phyloP scores from a whole-genome alignment of 1,140 invertebrate species.

The Spodoptera litura region DNA sequence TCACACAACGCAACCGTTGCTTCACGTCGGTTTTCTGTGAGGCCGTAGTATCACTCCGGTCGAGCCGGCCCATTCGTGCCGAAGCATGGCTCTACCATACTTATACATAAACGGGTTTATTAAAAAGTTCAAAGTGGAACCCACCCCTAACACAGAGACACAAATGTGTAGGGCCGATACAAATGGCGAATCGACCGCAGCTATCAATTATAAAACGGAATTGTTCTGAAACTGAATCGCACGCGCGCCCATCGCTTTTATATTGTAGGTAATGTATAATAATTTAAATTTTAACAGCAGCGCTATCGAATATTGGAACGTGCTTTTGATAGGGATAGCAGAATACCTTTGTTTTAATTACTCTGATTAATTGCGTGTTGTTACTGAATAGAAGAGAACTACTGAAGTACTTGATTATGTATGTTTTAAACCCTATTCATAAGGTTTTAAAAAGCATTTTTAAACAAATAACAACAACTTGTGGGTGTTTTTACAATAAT shows the following conservation, averaged over 20 bases:
- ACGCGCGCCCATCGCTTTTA: conserved; percentile 51
- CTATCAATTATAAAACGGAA: conserved; percentile 81
- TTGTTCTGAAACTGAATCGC: conserved; percentile 55
- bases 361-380: too few species aligned
- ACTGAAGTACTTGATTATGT: too few species aligned
- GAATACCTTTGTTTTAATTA: neutral
- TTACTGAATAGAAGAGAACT: too few species aligned
- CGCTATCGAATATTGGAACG: conserved; percentile 14
- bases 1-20: too few species aligned
- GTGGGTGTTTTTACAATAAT: too few species aligned
- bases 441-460: too few species aligned
- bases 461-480: too few species aligned
- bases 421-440: too few species aligned
- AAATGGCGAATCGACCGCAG: conserved; percentile 77
- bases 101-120: neutral
- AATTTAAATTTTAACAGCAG: conserved; percentile 47
- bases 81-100: too few species aligned
- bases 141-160: conserved; percentile 64
- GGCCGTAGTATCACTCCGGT: too few species aligned
- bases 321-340: neutral
- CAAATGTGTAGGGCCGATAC: conserved; percentile 79
- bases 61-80: too few species aligned
- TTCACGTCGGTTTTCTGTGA: too few species aligned
- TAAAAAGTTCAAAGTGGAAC: conserved; percentile 52
- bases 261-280: conserved; percentile 57